Base-by-base conservation (phyloP, 2,113 vertebrate species). In the Ailurus styani region DNA sequence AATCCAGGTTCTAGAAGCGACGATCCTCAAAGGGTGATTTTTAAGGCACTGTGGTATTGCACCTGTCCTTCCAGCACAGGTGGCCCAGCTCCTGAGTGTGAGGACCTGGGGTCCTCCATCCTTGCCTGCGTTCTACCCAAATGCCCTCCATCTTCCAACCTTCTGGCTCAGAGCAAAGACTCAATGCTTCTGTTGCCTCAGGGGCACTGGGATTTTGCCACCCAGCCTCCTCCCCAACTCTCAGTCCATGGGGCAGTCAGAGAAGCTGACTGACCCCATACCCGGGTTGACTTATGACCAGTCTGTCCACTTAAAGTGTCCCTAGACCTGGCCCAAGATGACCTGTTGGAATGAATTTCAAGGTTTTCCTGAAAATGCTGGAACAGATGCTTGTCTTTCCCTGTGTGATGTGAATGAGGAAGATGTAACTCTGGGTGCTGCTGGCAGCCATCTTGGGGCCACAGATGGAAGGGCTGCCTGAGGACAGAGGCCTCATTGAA, bases 121-220 rank as follows among this genome's bases (percentile, higher is more conserved):
- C 54, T 57, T 21, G 31, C 37, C 57, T 17, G 1, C 3, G 0
- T 47, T 79, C 86, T 54, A 14, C 21, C 1, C 34, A 82, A 55
- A 79, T 34, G 21, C 34, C 1, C 42, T 12, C 23, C 14, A 4
- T 60, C 54, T 55, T 85, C 52, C 91, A 54, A 10, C 34, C 37
- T 21, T 1, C 7, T 0, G 14, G 66, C 10, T 2, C 34, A 29
- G 62, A 21, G 21, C 0, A 1, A 20, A 57, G 18, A 31, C 5
- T 34, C 34, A 11, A 18, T 11, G 45, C 34, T 40, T 40, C 34
- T n/a, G 7, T 5, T 2, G 29, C 52, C 40, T 40, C 42, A 6
- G 18, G 5, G 1, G 2, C 42, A 29, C 52, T 15, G 20, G 11
- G 34, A 8, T 20, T 50, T 70, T 21, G 60, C 6, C 0, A 11